These are phyloP conservation scores for Drosophila macrospina DNA, from an alignment of 2,888 invertebrate genomes.

Conservation along the genomic window DNA sequence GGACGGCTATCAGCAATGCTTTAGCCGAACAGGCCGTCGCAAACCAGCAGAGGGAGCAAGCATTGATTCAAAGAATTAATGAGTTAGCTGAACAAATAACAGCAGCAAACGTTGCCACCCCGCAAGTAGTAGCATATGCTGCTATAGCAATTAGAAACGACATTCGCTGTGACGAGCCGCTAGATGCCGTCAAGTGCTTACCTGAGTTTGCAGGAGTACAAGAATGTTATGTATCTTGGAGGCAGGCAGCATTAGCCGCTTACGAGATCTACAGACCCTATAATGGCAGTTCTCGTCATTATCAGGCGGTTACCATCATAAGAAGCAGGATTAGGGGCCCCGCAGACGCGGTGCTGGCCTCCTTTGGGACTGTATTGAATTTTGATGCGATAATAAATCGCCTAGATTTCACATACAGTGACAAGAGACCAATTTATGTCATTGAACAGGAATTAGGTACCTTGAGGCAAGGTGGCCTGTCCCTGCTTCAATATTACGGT, in stretches of 20 bases:
- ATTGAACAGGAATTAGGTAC: too few species aligned
- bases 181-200: neutral
- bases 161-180: too few species aligned
- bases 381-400: neutral
- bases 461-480: too few species aligned
- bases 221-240: neutral
- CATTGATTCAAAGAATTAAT: too few species aligned
- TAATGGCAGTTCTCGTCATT: neutral
- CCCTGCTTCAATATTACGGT: too few species aligned
- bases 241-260: neutral
- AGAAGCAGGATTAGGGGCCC: neutral
- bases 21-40: conserved; percentile 1
- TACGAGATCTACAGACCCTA: neutral
- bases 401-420: neutral
- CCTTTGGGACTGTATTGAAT: neutral
- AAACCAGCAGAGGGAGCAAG: neutral
- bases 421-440: neutral
- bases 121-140: too few species aligned
- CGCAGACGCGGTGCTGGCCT: neutral
- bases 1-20: conserved; percentile 6
- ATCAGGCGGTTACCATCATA: neutral
- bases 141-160: too few species aligned
- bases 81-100: too few species aligned
- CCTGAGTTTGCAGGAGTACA: neutral
- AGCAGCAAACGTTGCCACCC: too few species aligned